phyloP scores from a whole-genome alignment of 30 jellyfish, hydroid and myxozoan genomes.

The Pelagia noctiluca region DNA sequence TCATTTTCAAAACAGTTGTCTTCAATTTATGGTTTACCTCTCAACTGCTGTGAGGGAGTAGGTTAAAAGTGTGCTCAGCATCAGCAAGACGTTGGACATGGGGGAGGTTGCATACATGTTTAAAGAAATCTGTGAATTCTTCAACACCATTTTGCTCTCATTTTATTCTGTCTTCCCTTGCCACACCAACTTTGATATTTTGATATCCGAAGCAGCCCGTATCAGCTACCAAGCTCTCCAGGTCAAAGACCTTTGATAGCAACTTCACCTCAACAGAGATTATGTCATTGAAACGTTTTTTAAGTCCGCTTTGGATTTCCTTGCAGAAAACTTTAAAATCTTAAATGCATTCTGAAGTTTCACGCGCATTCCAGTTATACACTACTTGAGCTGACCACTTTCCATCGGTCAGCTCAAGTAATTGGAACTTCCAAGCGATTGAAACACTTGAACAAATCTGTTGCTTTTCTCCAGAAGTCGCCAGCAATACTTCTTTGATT shows the following conservation, averaged over 20 bases:
- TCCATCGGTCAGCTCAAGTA: too few relatives aligned
- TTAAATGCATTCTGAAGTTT: slow-evolving; percentile 23
- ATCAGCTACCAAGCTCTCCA: slow-evolving; percentile 2
- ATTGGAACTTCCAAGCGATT: background rate
- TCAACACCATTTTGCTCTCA: slow-evolving; percentile 25
- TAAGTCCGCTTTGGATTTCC: background rate
- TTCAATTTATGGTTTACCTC: background rate
- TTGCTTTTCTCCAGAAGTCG: slow-evolving; percentile 22
- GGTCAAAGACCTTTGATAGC: slow-evolving; percentile 18
- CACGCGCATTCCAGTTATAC: slow-evolving; percentile 16
- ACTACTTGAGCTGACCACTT: background rate
- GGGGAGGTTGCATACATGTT: slow-evolving; percentile 20
- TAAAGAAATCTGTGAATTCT: slow-evolving; percentile 17
- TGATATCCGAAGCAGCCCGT: background rate
- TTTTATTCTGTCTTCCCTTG: slow-evolving; percentile 1
- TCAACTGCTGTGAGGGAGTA: slow-evolving; percentile 17
- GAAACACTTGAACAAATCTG: background rate
- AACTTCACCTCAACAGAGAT: background rate
- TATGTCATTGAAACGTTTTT: slow-evolving; percentile 11
- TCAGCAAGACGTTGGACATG: slow-evolving; percentile 4
- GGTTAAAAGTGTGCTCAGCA: background rate
- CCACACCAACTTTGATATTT: background rate
- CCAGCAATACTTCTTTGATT: slow-evolving; percentile 44
- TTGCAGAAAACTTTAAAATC: background rate
- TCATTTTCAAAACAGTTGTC: slow-evolving; percentile 12